These are phyloP conservation scores for Pachliopta kotzebuea DNA, from an alignment of 2,888 invertebrate genomes.

Conservation along the genomic window DNA sequence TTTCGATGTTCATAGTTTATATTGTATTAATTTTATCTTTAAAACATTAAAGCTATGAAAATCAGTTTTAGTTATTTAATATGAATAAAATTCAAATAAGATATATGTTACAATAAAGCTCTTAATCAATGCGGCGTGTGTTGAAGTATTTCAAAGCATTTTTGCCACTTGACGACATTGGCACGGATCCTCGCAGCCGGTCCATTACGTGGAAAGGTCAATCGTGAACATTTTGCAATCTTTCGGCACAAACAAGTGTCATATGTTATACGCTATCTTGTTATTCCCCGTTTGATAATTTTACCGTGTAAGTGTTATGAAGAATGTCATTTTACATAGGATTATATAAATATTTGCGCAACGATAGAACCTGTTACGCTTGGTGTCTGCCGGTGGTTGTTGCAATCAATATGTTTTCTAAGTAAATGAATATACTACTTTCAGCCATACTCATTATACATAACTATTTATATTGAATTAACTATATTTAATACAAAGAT, in stretches of 20 bases:
- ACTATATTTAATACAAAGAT: no score
- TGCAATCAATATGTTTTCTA: no score
- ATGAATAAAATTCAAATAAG: no score
- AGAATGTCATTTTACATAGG: no score
- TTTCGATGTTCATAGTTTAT: background rate
- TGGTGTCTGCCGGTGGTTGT: no score
- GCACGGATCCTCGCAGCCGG: slow-evolving; percentile 49
- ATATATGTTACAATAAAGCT: background rate
- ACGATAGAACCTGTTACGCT: no score
- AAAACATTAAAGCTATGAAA: background rate
- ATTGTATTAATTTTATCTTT: background rate
- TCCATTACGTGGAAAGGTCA: slow-evolving; percentile 50
- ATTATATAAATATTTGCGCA: no score
- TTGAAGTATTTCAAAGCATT: slow-evolving; percentile 29
- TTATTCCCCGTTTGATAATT: slow-evolving; percentile 18
- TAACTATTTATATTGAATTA: no score
- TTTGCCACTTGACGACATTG: slow-evolving; percentile 46
- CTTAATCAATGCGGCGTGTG: slow-evolving; percentile 8
- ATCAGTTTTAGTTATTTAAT: background rate
- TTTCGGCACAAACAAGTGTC: slow-evolving; percentile 28
- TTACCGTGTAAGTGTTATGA: slow-evolving; percentile 9
- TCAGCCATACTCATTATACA: no score
- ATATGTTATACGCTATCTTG: slow-evolving; percentile 18
- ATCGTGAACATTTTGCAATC: slow-evolving; percentile 43
- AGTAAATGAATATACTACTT: no score